Conservation (phyloP, 2,113 vertebrate species). For the Zapus hudsonius region DNA sequence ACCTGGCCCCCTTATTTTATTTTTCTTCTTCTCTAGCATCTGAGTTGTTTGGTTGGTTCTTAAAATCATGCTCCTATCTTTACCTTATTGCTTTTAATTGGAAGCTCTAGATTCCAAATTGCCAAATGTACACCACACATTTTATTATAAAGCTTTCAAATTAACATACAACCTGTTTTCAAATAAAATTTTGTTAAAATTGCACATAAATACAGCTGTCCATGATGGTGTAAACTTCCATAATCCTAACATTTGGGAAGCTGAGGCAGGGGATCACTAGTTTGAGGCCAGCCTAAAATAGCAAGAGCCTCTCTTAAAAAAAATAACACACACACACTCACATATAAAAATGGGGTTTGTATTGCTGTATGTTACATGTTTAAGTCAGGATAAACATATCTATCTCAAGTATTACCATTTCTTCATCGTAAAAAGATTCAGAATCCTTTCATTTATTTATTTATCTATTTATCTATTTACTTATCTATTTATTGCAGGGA, state of each 20-base stretch:
- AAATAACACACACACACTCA: too few relatives aligned
- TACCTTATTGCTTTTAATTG: background rate
- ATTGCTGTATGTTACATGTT: background rate
- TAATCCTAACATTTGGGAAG: background rate
- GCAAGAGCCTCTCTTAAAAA: background rate
- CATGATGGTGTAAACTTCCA: too few relatives aligned
- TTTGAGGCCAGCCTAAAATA: background rate
- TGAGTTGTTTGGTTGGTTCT: background rate
- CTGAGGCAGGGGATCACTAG: background rate
- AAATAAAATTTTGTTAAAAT: too few relatives aligned
- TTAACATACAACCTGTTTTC: background rate
- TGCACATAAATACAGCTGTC: too few relatives aligned
- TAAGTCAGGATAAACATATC: background rate
- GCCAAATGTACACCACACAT: background rate
- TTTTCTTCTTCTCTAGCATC: too few relatives aligned
- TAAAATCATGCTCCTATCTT: background rate
- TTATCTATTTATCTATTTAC: too few relatives aligned
- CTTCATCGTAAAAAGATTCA: background rate
- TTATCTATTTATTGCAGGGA: too few relatives aligned
- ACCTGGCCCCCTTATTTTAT: too few relatives aligned
- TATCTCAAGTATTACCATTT: background rate
- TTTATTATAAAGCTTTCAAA: background rate
- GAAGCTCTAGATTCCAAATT: background rate
- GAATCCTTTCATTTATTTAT: background rate
- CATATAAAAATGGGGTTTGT: background rate